These are phyloP conservation scores for Spongilla lacustris DNA, from an alignment of 37 sponge, comb jelly and placozoan species.

Conservation along the genomic window DNA sequence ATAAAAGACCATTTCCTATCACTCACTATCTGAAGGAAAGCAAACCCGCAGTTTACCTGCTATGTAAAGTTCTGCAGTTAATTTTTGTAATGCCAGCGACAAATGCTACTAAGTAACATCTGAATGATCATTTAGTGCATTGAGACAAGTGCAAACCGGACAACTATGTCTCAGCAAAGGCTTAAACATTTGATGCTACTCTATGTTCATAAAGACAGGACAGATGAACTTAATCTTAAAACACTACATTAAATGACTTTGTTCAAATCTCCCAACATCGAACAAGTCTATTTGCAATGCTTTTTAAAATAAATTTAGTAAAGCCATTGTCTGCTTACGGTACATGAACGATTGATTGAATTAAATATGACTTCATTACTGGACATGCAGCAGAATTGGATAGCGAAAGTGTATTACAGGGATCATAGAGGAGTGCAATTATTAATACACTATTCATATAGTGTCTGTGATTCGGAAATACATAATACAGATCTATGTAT, in stretches of 20 bases:
- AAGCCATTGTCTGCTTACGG: no score
- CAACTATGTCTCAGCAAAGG: slow-evolving; percentile 56
- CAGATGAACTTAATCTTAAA: slow-evolving; percentile 21
- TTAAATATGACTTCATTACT: no score
- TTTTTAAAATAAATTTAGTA: no score
- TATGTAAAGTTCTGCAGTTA: slow-evolving; percentile 22
- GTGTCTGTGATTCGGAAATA: no score
- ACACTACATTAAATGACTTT: slow-evolving; percentile 30
- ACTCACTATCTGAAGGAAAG: slow-evolving; percentile 6
- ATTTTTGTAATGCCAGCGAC: slow-evolving; percentile 68
- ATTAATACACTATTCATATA: no score
- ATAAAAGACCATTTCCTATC: slow-evolving; percentile 23
- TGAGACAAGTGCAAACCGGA: slow-evolving; percentile 54
- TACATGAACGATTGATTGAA: no score
- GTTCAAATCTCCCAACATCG: slow-evolving; percentile 18
- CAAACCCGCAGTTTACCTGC: neutral
- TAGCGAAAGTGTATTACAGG: no score
- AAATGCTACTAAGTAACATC: slow-evolving; percentile 63
- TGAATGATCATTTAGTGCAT: slow-evolving; percentile 60
- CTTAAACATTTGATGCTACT: slow-evolving; percentile 60
- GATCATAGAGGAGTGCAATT: no score
- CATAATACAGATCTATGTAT: no score
- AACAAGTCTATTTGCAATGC: no score
- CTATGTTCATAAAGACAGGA: slow-evolving; percentile 49
- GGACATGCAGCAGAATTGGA: no score